Evolutionary conservation across 2,888 invertebrate species (phyloP).

Genomic region (Drosophila silvestris): DNA sequence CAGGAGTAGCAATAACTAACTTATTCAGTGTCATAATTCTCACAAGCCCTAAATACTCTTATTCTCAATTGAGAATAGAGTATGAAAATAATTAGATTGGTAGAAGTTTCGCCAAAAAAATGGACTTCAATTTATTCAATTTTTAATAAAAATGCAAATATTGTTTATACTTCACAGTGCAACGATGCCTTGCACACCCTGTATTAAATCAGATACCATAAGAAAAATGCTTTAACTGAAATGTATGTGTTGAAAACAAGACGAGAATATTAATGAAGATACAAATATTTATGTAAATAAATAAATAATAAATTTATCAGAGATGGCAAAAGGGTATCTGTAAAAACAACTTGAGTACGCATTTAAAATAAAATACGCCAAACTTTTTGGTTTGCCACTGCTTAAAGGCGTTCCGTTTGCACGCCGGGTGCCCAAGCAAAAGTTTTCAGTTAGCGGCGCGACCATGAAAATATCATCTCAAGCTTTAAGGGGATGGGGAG

Average conservation of each 20-base stretch:
- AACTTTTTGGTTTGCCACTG: conserved; percentile 31
- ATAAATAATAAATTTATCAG: neutral
- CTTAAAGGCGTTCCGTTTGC: conserved; percentile 55
- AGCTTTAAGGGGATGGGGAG: neutral
- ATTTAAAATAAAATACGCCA: conserved; percentile 17
- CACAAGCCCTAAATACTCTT: neutral
- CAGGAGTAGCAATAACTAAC: neutral
- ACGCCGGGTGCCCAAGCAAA: conserved; percentile 35
- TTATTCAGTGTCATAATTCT: neutral
- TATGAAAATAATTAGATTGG: conserved; percentile 38
- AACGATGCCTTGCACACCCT: conserved; percentile 34
- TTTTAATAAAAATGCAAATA: conserved; percentile 80
- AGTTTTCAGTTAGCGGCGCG: conserved; percentile 48
- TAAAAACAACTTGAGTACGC: neutral
- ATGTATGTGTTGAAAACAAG: neutral
- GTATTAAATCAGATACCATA: neutral
- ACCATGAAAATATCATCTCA: conserved; percentile 45
- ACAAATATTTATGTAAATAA: neutral
- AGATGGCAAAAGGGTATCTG: conserved; percentile 12
- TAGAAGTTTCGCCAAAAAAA: conserved; percentile 44
- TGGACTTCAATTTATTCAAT: conserved; percentile 61
- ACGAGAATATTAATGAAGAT: neutral
- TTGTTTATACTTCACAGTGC: conserved; percentile 26
- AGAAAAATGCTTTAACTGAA: neutral
- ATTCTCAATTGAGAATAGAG: conserved; percentile 1